Percentiles rank a stretch among this genome's conserved stretches.
These are phyloP conservation scores for Drosophila bipectinata DNA, from an alignment of 1,140 invertebrate genomes.

Conservation along the genomic window DNA sequence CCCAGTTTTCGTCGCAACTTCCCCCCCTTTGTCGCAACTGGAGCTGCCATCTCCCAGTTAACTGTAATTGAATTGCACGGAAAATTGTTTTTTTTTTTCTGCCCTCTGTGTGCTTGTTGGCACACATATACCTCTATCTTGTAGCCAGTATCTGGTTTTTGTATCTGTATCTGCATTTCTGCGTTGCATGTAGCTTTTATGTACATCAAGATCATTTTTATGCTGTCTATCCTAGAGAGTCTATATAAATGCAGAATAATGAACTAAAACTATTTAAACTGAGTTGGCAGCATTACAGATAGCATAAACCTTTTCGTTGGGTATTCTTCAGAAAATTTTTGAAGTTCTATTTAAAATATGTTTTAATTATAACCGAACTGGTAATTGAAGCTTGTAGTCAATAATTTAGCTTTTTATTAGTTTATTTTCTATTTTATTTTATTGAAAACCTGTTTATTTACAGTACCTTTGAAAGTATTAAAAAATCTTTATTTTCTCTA, in stretches of 20 bases:
- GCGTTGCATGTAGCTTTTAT: neutral
- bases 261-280: neutral
- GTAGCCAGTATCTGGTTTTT: slow-evolving; percentile 1
- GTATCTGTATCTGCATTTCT: slow-evolving; percentile 6
- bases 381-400: too few relatives aligned
- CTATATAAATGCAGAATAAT: neutral
- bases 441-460: too few relatives aligned
- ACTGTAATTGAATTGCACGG: slow-evolving; percentile 78
- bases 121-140: slow-evolving; percentile 1
- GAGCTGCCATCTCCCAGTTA: slow-evolving; percentile 47
- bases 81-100: slow-evolving; percentile 17
- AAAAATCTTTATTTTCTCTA: too few relatives aligned
- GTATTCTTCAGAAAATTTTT: too few relatives aligned
- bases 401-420: too few relatives aligned
- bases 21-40: too few relatives aligned
- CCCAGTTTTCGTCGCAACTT: neutral
- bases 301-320: neutral
- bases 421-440: too few relatives aligned
- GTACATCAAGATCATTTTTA: neutral
- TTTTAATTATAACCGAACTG: too few relatives aligned
- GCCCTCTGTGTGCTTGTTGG: slow-evolving; percentile 7
- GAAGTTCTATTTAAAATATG: too few relatives aligned
- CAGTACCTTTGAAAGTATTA: too few relatives aligned
- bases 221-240: neutral
- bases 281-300: too few relatives aligned